Conservation (phyloP, 2,113 vertebrate species). For the Calidris pygmaea region DNA sequence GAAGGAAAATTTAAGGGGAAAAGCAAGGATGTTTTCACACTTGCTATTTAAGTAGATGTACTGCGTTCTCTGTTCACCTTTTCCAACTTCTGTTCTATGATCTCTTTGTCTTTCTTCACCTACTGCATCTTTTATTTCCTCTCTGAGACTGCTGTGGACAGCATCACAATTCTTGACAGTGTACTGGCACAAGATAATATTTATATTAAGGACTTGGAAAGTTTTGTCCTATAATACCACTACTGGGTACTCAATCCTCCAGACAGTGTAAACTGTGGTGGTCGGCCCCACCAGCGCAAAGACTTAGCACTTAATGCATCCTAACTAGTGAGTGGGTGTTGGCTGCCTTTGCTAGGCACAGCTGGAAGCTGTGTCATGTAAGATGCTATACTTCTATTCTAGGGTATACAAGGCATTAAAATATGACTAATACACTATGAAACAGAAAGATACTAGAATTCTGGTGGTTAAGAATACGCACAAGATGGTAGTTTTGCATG, state of each 20-base stretch:
- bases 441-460: neutral
- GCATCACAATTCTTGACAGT: neutral
- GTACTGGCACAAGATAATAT: neutral
- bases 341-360: neutral
- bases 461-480: neutral
- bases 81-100: neutral
- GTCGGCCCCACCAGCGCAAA: neutral
- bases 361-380: neutral
- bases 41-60: neutral
- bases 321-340: neutral
- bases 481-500: neutral
- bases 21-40: neutral
- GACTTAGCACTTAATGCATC: neutral
- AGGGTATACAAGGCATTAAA: neutral
- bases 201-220: slow-evolving; percentile 21
- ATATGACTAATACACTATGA: neutral
- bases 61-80: neutral
- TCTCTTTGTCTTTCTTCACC: neutral
- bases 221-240: neutral
- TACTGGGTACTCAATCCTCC: neutral
- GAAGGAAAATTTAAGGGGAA: neutral
- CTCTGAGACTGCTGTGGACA: neutral
- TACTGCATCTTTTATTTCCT: neutral
- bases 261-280: neutral
- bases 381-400: neutral